Conservation (phyloP, 37 sponge, comb jelly and placozoan genomes). For the Beroe forskalii region DNA sequence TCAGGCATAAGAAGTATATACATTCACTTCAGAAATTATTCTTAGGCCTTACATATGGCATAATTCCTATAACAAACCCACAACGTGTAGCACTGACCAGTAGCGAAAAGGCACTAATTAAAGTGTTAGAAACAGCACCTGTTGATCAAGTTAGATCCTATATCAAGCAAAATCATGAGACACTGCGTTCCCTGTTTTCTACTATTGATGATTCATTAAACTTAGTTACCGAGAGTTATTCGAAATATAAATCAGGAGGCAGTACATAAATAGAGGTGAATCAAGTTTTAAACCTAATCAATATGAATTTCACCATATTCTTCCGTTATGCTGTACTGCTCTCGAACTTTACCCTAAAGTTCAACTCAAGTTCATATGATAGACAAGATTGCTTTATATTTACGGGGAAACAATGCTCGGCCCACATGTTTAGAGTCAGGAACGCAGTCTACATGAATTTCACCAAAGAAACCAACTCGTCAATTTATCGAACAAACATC, state of each 20-base stretch:
- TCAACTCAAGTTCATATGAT: not conserved
- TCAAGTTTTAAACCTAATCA: not conserved
- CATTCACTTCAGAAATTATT: not conserved
- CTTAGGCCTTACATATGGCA: not conserved
- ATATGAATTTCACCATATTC: not conserved
- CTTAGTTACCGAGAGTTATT: not conserved
- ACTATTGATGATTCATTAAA: not conserved
- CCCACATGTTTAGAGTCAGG: not conserved
- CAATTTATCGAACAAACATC: too few species aligned
- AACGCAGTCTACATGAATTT: not conserved
- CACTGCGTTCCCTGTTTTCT: not conserved
- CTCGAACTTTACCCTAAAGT: not conserved
- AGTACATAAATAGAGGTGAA: not conserved
- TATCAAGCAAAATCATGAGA: not conserved
- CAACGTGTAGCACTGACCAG: not conserved
- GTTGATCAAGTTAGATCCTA: not conserved
- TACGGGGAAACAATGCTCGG: not conserved
- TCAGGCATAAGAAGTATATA: not conserved
- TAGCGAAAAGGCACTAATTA: not conserved
- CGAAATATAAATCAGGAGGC: not conserved
- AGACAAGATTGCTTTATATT: not conserved
- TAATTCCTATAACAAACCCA: not conserved
- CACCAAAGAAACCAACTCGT: not conserved
- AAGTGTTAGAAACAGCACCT: not conserved
- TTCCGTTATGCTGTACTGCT: not conserved